These are phyloP conservation scores for Intellagama lesueurii DNA, from an alignment of 2,797 vertebrate species.

Conservation along the genomic window DNA sequence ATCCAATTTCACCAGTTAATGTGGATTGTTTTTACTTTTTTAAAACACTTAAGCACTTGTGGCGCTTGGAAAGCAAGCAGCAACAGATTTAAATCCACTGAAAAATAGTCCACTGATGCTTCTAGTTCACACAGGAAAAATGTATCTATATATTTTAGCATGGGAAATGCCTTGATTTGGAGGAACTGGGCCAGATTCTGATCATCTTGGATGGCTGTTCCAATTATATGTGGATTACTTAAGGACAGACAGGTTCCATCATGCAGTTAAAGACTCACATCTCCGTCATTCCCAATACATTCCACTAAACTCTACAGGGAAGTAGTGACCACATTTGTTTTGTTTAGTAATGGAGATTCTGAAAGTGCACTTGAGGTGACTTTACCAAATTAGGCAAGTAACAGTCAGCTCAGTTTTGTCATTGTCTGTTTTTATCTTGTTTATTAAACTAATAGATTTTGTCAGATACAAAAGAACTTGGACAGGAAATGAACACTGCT, in stretches of 20 bases:
- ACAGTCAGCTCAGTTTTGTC: not conserved
- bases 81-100: not conserved
- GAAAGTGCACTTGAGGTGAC: slow-evolving; percentile 32
- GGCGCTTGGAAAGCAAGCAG: not conserved
- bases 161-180: not conserved
- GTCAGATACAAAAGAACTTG: slow-evolving; percentile 40
- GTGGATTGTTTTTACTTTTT: not conserved
- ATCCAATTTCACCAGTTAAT: not conserved
- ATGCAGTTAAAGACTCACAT: not conserved
- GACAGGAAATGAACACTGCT: not conserved
- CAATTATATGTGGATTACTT: not conserved
- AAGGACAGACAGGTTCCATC: not conserved
- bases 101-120: not conserved
- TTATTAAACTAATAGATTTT: slow-evolving; percentile 46
- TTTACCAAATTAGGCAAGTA: slow-evolving; percentile 1
- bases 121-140: not conserved
- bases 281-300: not conserved
- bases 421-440: slow-evolving; percentile 26
- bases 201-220: not conserved
- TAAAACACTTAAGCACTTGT: too few species aligned
- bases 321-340: not conserved
- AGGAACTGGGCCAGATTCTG: not conserved
- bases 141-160: not conserved
- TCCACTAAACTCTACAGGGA: not conserved
- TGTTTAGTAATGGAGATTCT: slow-evolving; percentile 22